Conservation (phyloP, 2,888 invertebrate genomes). For the Tanytarsus gracilentus region DNA sequence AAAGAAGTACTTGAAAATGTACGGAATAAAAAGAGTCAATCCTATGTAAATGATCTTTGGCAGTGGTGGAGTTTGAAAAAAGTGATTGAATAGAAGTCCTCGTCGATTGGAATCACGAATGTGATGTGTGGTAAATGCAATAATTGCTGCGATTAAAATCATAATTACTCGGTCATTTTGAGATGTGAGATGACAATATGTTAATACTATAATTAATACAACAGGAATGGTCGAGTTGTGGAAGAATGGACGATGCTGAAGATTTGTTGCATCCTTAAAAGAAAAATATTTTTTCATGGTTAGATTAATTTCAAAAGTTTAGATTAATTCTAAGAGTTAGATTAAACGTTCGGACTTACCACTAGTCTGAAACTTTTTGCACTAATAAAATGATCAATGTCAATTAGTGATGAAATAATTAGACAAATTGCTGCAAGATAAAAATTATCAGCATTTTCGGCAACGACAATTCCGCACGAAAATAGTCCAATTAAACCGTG, state of each 20-base stretch:
- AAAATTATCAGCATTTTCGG: background rate
- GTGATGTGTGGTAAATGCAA: constrained; percentile 16
- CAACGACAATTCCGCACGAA: background rate
- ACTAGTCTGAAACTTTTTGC: background rate
- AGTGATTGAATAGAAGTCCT: constrained; percentile 1
- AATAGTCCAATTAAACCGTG: constrained; percentile 18
- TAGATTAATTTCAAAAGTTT: background rate
- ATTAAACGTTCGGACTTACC: constrained; percentile 4
- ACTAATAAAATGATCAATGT: constrained; percentile 22
- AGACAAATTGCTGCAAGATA: background rate
- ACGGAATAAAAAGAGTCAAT: background rate
- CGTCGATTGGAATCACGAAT: background rate
- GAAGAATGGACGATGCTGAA: background rate
- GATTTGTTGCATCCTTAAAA: constrained; percentile 24
- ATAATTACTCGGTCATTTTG: background rate
- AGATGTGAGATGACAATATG: background rate
- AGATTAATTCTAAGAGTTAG: background rate
- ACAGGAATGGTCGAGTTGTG: constrained; percentile 15
- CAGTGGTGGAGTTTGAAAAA: background rate
- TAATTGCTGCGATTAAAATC: background rate
- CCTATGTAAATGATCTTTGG: background rate
- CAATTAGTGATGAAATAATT: constrained; percentile 6
- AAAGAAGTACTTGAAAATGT: constrained; percentile 6
- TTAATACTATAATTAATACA: background rate
- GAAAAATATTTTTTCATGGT: background rate